Conservation (phyloP, 2,113 vertebrate species). For the Pelecanoides urinatrix region DNA sequence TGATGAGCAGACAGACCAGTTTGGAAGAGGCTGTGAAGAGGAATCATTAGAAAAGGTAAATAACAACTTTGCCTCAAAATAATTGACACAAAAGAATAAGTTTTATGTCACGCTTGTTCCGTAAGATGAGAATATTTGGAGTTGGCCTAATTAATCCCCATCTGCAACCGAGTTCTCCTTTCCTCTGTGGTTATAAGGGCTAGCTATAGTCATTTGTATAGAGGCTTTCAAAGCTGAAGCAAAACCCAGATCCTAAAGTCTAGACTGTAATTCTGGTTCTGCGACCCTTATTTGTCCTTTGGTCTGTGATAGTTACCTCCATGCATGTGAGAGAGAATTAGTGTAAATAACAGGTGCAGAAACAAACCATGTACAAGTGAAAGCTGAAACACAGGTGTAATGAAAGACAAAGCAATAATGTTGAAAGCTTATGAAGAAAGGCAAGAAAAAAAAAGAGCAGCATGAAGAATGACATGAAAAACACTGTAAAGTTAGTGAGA, state of each 20-base stretch:
- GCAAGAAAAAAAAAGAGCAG: not conserved
- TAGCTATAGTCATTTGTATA: not conserved
- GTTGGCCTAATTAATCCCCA: not conserved
- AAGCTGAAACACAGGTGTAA: not conserved
- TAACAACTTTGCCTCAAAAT: not conserved
- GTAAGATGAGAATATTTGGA: not conserved
- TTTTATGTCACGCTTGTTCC: rapidly evolving
- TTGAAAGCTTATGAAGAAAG: not conserved
- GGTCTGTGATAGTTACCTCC: not conserved
- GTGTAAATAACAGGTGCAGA: not conserved
- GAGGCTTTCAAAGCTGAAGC: not conserved
- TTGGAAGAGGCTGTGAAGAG: constrained; percentile 72
- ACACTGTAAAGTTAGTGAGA: not conserved
- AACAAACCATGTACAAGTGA: not conserved
- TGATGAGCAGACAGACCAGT: constrained; percentile 76
- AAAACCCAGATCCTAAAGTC: not conserved
- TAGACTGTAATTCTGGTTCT: not conserved
- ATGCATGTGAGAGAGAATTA: not conserved
- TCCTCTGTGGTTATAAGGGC: not conserved
- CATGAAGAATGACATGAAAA: not conserved
- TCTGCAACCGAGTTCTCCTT: not conserved
- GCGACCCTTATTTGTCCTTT: not conserved
- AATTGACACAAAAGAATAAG: not conserved
- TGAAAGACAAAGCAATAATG: not conserved
- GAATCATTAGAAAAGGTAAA: constrained; percentile 86